Conservation (phyloP, 2,113 vertebrate genomes). For the Tapirus terrestris region DNA sequence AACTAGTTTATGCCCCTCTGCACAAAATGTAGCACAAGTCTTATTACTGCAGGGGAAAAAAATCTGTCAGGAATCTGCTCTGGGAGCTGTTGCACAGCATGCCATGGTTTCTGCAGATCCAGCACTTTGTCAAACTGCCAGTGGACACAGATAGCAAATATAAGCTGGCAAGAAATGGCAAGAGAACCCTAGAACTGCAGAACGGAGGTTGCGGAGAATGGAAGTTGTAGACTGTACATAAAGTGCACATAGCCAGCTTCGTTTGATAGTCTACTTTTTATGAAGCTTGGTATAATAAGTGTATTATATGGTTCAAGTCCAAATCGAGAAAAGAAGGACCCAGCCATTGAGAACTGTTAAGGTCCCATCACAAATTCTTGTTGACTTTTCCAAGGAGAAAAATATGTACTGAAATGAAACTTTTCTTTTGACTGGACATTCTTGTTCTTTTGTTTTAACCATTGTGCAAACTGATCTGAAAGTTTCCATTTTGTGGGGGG, state of each 20-base stretch:
- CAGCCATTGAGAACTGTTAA: background rate
- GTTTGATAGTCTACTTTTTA: background rate
- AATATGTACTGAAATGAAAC: background rate
- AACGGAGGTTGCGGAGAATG: background rate
- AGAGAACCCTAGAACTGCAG: conserved; percentile 20
- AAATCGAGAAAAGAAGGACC: background rate
- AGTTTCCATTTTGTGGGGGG: background rate
- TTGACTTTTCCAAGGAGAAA: background rate
- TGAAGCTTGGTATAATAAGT: background rate
- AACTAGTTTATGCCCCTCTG: conserved; percentile 47
- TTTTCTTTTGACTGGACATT: background rate
- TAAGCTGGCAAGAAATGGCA: conserved; percentile 62
- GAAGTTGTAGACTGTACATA: background rate
- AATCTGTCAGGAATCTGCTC: conserved; percentile 52
- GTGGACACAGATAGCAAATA: conserved; percentile 52
- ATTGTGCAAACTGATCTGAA: background rate
- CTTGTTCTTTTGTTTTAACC: conserved; percentile 10
- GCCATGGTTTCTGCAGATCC: conserved; percentile 40
- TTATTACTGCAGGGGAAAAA: background rate
- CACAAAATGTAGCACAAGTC: conserved; percentile 37
- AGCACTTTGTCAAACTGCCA: conserved; percentile 63
- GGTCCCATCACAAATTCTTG: background rate
- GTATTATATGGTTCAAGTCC: background rate
- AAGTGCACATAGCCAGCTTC: background rate
- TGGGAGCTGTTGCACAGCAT: background rate